A percentile compares a stretch with the other conserved stretches of the same genome.
phyloP scores from a whole-genome alignment of 2,888 invertebrate species.

The Agrochola circellaris region DNA sequence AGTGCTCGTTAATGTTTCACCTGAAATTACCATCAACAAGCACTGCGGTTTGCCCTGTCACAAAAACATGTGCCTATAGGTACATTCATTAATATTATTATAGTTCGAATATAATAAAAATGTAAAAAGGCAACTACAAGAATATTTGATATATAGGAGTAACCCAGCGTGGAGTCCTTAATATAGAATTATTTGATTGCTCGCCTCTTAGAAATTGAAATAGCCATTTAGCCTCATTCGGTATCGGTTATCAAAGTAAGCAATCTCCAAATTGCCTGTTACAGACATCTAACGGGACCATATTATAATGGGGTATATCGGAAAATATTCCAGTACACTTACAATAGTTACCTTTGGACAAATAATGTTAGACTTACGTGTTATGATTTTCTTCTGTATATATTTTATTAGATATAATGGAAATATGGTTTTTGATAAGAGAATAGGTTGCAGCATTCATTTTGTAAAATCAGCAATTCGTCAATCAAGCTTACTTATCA shows the following conservation, averaged over 20 bases:
- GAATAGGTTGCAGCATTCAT: not conserved
- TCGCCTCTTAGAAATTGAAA: slow-evolving; percentile 47
- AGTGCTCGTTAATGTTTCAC: not conserved
- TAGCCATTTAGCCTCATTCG: slow-evolving; percentile 40
- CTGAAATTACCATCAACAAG: not conserved
- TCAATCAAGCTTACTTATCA: not conserved
- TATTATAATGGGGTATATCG: slow-evolving; percentile 23
- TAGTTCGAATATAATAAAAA: not conserved
- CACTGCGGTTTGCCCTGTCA: not conserved
- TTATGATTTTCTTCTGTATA: slow-evolving; percentile 11
- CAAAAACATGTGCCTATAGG: not conserved
- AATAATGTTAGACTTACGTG: not conserved
- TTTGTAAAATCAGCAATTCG: not conserved
- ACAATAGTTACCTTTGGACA: slow-evolving; percentile 25
- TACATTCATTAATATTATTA: not conserved
- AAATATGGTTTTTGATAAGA: not conserved
- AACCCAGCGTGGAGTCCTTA: slow-evolving; percentile 1
- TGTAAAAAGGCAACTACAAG: not conserved
- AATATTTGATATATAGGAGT: not conserved
- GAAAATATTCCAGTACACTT: slow-evolving; percentile 31
- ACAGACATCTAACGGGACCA: slow-evolving; percentile 39
- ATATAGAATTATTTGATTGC: slow-evolving; percentile 41
- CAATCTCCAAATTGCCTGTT: slow-evolving; percentile 56
- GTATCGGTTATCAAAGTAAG: slow-evolving; percentile 54
- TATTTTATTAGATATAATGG: not conserved